A percentile compares a stretch with the other conserved stretches of the same genome.
phyloP scores from a whole-genome alignment of 2,797 vertebrate genomes.

The Hippocampus kuda region DNA sequence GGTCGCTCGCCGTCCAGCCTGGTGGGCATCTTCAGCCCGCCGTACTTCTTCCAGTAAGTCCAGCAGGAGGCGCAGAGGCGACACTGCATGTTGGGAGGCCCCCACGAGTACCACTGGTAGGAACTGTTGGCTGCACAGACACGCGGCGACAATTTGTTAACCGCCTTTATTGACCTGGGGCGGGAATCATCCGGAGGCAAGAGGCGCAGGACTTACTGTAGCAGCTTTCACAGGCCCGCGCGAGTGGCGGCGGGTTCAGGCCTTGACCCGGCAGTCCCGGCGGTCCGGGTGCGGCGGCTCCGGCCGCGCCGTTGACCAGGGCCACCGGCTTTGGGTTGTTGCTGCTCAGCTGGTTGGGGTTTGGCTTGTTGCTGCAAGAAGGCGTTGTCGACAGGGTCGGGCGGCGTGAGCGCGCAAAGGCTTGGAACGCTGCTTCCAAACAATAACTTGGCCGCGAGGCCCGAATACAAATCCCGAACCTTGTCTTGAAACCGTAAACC shows the following conservation, averaged over 20 bases:
- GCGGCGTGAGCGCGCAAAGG: not conserved
- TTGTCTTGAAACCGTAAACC: too few species aligned
- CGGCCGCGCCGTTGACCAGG: slow-evolving; percentile 80
- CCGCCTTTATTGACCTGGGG: too few species aligned
- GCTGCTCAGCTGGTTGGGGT: slow-evolving; percentile 94
- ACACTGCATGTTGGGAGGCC: slow-evolving; percentile 98
- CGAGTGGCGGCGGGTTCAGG: slow-evolving; percentile 72
- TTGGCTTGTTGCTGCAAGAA: slow-evolving; percentile 87
- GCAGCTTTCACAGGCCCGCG: slow-evolving; percentile 95
- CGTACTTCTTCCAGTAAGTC: slow-evolving; percentile 99
- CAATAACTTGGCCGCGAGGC: not conserved
- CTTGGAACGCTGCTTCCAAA: not conserved
- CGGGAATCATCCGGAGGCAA: too few species aligned
- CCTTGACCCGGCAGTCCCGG: slow-evolving; percentile 32
- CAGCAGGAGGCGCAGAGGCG: slow-evolving; percentile 93
- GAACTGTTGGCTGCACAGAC: slow-evolving; percentile 82
- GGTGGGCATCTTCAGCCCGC: slow-evolving; percentile 97
- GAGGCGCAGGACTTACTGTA: slow-evolving; percentile 78
- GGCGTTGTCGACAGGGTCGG: too few species aligned
- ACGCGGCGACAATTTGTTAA: slow-evolving; percentile 10
- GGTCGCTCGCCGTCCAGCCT: slow-evolving; percentile 92
- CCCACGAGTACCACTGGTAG: slow-evolving; percentile 99
- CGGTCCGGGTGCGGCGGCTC: not conserved
- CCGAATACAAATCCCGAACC: not conserved
- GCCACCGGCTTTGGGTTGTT: slow-evolving; percentile 79